phyloP scores from a whole-genome alignment of 30 jellyfish, hydroid and myxozoan species.

The Cassiopea andromeda region DNA sequence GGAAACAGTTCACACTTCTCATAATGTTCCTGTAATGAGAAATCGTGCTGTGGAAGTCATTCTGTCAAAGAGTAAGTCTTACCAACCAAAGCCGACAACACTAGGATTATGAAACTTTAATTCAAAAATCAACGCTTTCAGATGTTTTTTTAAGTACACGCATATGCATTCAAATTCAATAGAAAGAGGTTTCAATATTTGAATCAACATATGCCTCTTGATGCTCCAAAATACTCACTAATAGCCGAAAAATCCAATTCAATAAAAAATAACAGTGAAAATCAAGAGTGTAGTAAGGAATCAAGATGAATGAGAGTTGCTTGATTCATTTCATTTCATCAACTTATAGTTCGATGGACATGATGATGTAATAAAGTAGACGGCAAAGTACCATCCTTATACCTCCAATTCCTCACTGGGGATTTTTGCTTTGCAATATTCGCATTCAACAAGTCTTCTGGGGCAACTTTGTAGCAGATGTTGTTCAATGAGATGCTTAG shows the following conservation, averaged over 20 bases:
- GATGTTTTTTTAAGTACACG: no score
- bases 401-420: background rate
- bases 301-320: background rate
- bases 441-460: slow-evolving; percentile 1
- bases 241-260: no score
- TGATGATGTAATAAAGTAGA: background rate
- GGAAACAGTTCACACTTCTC: background rate
- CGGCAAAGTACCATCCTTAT: background rate
- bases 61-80: background rate
- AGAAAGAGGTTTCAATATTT: no score
- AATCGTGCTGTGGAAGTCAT: background rate
- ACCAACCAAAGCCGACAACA: background rate
- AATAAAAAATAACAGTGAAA: no score
- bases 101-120: background rate
- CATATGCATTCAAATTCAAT: no score
- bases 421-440: background rate
- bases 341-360: background rate
- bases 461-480: slow-evolving; percentile 4
- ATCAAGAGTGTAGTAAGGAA: no score
- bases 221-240: no score
- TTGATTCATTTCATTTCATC: background rate
- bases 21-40: background rate
- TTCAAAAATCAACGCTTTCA: background rate
- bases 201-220: no score
- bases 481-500: slow-evolving; percentile 2